Evolutionary conservation across 2,113 vertebrate genomes (phyloP).

Genomic region (Mustelus asterias): DNA sequence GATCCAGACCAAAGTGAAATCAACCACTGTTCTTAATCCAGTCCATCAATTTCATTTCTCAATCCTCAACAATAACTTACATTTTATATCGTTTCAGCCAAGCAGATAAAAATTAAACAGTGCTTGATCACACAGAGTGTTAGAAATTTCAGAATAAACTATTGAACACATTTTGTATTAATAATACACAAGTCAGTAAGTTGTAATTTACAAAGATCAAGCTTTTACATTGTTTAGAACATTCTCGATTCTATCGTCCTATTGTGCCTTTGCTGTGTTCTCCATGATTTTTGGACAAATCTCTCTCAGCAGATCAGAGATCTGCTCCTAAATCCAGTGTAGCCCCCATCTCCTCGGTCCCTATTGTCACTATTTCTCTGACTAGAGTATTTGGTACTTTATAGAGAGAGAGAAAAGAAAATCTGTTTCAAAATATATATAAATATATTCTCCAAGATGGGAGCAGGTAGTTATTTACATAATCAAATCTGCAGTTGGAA

Average conservation of each 20-base stretch:
- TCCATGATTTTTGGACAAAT: neutral
- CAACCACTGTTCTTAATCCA: neutral
- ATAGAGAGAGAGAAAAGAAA: neutral
- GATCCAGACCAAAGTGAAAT: neutral
- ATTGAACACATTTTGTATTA: neutral
- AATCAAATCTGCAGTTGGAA: neutral
- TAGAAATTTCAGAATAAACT: constrained; percentile 29
- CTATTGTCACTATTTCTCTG: neutral
- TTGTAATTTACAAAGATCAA: constrained; percentile 13
- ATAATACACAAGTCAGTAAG: constrained; percentile 26
- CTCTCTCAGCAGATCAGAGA: constrained; percentile 16
- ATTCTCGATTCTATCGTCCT: neutral
- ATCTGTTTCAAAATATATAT: constrained; percentile 25
- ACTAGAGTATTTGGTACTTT: neutral
- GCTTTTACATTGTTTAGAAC: neutral
- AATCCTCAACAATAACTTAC: constrained; percentile 7
- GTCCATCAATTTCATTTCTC: neutral
- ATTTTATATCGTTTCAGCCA: neutral
- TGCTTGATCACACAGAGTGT: constrained; percentile 25
- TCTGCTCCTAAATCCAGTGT: constrained; percentile 26
- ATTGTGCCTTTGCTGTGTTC: neutral
- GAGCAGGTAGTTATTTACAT: constrained; percentile 20
- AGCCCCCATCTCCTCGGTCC: neutral
- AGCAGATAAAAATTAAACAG: constrained; percentile 6
- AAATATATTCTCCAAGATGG: neutral